Percentiles rank a stretch among this genome's conserved stretches.
Conservation (phyloP, 2,888 invertebrate genomes). For the Caenorhabditis macrosperma region DNA sequence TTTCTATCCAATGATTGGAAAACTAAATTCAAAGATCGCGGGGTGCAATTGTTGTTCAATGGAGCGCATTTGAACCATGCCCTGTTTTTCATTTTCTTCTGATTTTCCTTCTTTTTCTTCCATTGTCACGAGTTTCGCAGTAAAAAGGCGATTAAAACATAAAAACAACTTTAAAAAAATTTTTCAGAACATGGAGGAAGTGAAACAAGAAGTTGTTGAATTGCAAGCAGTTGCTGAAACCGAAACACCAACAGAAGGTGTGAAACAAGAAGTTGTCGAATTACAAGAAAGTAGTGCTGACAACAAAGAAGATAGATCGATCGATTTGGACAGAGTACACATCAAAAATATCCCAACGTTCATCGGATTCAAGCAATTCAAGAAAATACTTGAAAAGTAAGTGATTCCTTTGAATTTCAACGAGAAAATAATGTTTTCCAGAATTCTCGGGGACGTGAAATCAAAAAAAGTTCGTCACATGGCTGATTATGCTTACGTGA, state of each 20-base stretch:
- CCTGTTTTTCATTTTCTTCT: too few species aligned
- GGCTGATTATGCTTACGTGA: slow-evolving; percentile 69
- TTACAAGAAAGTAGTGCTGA: neutral
- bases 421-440: slow-evolving; percentile 27
- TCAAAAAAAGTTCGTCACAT: slow-evolving; percentile 66
- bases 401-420: slow-evolving; percentile 25
- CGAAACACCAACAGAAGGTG: too few species aligned
- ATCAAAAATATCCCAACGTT: slow-evolving; percentile 70
- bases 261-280: neutral
- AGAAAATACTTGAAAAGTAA: slow-evolving; percentile 72
- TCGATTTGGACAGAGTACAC: slow-evolving; percentile 69
- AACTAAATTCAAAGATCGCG: too few species aligned
- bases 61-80: too few species aligned
- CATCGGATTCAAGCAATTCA: slow-evolving; percentile 71
- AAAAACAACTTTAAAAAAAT: too few species aligned
- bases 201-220: neutral
- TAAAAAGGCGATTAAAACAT: too few species aligned
- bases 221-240: neutral
- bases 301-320: neutral
- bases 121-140: too few species aligned
- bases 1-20: too few species aligned
- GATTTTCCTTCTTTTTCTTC: too few species aligned
- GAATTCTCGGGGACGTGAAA: slow-evolving; percentile 61
- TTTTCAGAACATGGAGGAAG: neutral
- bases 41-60: too few species aligned